Base-by-base conservation (phyloP, 1,140 invertebrate genomes). In the Pseudomyrmex flavicornis region DNA sequence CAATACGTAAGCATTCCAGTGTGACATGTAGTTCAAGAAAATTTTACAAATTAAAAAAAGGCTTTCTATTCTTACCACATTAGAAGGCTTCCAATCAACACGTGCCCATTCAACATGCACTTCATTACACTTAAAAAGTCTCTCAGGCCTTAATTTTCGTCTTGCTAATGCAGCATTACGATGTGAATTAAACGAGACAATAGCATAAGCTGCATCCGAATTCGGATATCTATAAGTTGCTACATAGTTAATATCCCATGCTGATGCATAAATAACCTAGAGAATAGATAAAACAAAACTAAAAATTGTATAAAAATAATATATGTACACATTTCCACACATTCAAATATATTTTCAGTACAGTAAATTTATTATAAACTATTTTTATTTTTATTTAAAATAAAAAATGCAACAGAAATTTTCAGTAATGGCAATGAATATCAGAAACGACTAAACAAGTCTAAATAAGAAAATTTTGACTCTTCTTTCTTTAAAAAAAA, bases 181-280 rank as follows among this genome's bases (percentile, higher is more conserved):
- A 91, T 97, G 97, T 68, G 93, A 96, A 76, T 95, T 95, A 86
- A 96, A 97, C 73, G 96, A 96, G 2, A 97, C 95, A 84, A 97
- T 95, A 26, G 96, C 96, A 92, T 68, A 94, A 91, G 89, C 83
- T n/a, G 61, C 48, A 1, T 82, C 20, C 8, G 88, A 82, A 44
- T 89, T 84, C 0, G 70, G 3, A n/a, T 85, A 85, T 62, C 89
- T 89, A 82, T 91, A 94, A 50, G 94, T 86, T 0, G 88, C 83
- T 10, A 93, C 86, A 26, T 88, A 89, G 0, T 90, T 90, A 1
- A 94, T 85, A 15, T 93, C 90, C 5, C 84, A 80, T 35, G 0
- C 92, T 92, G 17, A 90, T 82, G 10, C 79, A 68, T 88, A 91
- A 68, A 94, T 85, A 83, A 90, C 91, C 93, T 94, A 68, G 26